A percentile compares a stretch with the other conserved stretches of the same genome.
Conservation (phyloP, 23 tunicate species). For the Clavelina lepadiformis region DNA sequence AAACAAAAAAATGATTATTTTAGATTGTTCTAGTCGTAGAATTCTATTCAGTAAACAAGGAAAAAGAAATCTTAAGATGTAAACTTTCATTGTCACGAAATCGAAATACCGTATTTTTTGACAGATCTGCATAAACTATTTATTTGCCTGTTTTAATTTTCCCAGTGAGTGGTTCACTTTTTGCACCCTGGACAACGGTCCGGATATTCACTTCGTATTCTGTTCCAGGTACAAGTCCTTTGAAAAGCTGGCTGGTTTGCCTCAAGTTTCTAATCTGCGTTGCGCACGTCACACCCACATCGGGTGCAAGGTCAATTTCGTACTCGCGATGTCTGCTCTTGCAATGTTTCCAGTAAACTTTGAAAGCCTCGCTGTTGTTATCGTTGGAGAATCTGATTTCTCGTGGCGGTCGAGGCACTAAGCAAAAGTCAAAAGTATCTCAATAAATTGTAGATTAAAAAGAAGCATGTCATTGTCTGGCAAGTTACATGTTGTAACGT, state of each 20-base stretch:
- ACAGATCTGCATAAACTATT: too few species aligned
- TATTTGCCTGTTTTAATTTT: conserved; percentile 53
- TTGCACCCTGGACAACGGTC: conserved; percentile 47
- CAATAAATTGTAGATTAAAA: not conserved
- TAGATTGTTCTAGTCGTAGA: too few species aligned
- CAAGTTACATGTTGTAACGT: conserved; percentile 55
- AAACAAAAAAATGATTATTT: too few species aligned
- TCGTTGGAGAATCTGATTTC: conserved; percentile 26
- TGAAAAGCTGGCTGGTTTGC: conserved; percentile 22
- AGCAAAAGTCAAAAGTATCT: not conserved
- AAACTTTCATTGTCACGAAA: too few species aligned
- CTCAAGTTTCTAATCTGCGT: conserved; percentile 22
- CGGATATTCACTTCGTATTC: conserved; percentile 42
- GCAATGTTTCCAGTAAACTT: conserved; percentile 56
- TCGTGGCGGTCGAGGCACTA: conserved; percentile 72
- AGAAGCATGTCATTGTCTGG: not conserved
- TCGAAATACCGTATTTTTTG: too few species aligned
- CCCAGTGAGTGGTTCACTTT: conserved; percentile 48
- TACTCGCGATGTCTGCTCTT: conserved; percentile 56
- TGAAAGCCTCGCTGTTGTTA: conserved; percentile 20
- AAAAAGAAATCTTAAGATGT: too few species aligned
- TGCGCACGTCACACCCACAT: conserved; percentile 35
- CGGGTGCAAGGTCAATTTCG: conserved; percentile 27
- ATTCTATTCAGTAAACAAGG: too few species aligned
- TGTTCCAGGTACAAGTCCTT: conserved; percentile 57